These are phyloP conservation scores for Acanthaster planci DNA, from an alignment of 35 echinoderm and acorn worm genomes.

Conservation along the genomic window DNA sequence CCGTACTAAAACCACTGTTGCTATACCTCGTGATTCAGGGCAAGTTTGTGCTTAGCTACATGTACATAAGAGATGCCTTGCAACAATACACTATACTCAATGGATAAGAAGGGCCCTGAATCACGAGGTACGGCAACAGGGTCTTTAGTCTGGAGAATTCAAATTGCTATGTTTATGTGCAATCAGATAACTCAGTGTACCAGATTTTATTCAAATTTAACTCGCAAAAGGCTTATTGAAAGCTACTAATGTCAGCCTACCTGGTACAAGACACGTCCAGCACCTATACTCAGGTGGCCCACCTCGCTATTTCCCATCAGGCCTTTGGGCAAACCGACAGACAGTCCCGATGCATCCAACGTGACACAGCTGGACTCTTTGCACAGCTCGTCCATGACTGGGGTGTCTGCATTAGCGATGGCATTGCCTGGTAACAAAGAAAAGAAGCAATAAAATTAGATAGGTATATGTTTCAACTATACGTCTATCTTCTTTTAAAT, in stretches of 20 bases:
- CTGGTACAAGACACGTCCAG: constrained; percentile 90
- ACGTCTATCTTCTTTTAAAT: not conserved
- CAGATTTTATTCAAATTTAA: no score
- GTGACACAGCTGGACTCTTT: constrained; percentile 52
- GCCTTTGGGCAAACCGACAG: constrained; percentile 90
- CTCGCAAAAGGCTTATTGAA: no score
- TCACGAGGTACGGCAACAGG: no score
- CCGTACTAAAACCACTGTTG: no score
- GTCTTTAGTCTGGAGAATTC: no score
- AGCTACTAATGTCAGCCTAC: constrained; percentile 38
- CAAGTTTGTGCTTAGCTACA: no score
- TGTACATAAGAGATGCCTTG: no score
- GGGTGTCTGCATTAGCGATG: constrained; percentile 87
- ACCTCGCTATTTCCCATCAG: constrained; percentile 99
- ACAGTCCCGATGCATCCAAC: constrained; percentile 87
- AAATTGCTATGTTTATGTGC: no score
- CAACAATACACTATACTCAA: no score
- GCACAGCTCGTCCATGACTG: constrained; percentile 87
- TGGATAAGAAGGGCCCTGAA: no score
- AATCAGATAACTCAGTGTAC: no score
- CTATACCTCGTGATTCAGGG: no score
- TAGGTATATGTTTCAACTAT: not conserved
- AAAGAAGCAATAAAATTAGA: not conserved
- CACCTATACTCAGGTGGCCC: constrained; percentile 92
- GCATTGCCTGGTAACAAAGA: constrained; percentile 74